Conservation (phyloP, 2,113 vertebrate species). For the Xiphophorus couchianus region DNA sequence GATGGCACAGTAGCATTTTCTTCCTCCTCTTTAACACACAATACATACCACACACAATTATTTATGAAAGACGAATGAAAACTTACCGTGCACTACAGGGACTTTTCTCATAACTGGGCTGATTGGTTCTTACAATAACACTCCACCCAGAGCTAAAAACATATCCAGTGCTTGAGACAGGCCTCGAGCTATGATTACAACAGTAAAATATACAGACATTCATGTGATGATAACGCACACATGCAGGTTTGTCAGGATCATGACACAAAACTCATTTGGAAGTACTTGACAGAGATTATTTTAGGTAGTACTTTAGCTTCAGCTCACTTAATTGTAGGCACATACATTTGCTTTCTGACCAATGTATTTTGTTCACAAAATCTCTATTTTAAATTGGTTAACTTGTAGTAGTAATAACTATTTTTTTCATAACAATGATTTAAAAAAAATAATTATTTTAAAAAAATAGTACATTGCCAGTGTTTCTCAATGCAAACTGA, state of each 20-base stretch:
- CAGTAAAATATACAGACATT: not conserved
- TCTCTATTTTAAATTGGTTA: no score
- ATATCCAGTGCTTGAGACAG: not conserved
- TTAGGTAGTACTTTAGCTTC: not conserved
- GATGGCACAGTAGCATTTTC: not conserved
- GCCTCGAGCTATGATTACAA: not conserved
- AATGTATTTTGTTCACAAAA: not conserved
- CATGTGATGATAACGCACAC: not conserved
- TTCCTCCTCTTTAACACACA: not conserved
- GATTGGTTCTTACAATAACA: constrained; percentile 7
- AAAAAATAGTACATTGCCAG: no score
- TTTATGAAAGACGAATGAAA: constrained; percentile 14
- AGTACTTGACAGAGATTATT: constrained; percentile 15
- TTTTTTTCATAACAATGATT: no score
- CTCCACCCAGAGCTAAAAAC: constrained; percentile 23
- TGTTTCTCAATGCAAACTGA: not conserved
- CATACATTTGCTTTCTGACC: not conserved
- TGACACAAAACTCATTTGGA: constrained; percentile 13
- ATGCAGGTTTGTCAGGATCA: constrained; percentile 3
- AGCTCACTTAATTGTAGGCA: not conserved
- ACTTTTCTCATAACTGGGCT: constrained; percentile 34
- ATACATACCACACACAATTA: not conserved
- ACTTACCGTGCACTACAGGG: not conserved
- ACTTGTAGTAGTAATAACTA: no score
- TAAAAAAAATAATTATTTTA: no score